These are phyloP conservation scores for Odobenus rosmarus DNA, from an alignment of 2,113 vertebrate species.

Conservation along the genomic window DNA sequence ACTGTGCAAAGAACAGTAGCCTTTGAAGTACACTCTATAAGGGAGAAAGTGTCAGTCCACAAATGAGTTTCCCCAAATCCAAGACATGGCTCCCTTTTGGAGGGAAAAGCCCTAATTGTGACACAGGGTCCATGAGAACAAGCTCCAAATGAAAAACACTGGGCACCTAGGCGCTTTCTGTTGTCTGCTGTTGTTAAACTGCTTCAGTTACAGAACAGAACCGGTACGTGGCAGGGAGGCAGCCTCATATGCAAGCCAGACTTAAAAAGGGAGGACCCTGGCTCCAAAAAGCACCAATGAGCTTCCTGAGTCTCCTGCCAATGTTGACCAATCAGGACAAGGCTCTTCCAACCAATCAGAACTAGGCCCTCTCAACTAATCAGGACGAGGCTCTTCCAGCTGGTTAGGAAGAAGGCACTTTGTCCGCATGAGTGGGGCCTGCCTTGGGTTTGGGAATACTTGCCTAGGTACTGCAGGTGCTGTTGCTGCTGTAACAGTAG, in stretches of 20 bases:
- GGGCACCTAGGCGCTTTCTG: not conserved
- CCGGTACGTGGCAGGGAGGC: fast-evolving
- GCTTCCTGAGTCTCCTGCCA: not conserved
- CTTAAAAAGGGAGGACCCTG: not conserved
- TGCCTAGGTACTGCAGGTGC: not conserved
- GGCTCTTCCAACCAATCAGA: not conserved
- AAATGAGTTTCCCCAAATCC: not conserved
- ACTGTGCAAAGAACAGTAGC: not conserved
- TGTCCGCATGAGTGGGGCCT: not conserved
- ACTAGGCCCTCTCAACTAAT: not conserved
- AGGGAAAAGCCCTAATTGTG: not conserved
- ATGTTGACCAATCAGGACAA: not conserved
- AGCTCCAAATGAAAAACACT: not conserved
- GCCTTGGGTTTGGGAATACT: not conserved
- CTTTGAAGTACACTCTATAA: not conserved
- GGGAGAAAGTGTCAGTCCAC: not conserved
- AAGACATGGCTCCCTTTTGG: not conserved
- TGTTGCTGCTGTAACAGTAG: not conserved
- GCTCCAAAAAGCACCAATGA: not conserved
- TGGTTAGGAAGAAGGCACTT: not conserved
- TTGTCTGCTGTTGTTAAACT: not conserved
- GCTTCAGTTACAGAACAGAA: not conserved
- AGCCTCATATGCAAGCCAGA: not conserved
- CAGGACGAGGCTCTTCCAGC: not conserved
- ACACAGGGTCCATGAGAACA: not conserved